These are phyloP conservation scores for Tinea trinotella DNA, from an alignment of 2,888 invertebrate genomes.

Conservation along the genomic window DNA sequence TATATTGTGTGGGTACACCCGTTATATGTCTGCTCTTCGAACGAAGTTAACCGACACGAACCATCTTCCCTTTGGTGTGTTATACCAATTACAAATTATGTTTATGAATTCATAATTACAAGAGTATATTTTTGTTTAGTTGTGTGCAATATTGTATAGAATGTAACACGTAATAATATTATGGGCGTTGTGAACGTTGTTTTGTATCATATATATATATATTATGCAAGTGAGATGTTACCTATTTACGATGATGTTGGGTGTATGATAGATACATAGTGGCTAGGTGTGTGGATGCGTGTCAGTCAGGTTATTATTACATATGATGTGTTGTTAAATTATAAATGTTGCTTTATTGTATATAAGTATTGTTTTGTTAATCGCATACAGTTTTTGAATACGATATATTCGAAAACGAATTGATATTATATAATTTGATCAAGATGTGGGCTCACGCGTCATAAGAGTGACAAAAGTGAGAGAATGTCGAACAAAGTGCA, in stretches of 20 bases:
- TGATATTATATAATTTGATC: not conserved
- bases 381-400: not conserved
- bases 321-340: conserved; percentile 68
- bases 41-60: not conserved
- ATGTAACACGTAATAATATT: conserved; percentile 58
- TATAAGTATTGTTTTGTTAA: conserved; percentile 62
- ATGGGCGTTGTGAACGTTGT: conserved; percentile 72
- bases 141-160: conserved; percentile 71
- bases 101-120: not conserved
- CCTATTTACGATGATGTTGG: conserved; percentile 70
- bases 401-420: not conserved
- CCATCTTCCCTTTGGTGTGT: not conserved
- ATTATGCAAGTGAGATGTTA: conserved; percentile 71
- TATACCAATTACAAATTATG: not conserved
- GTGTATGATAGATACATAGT: conserved; percentile 41
- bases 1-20: not conserved
- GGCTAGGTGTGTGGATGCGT: conserved; percentile 20
- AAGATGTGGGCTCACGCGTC: not conserved
- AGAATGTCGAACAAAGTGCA: not conserved
- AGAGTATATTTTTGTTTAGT: conserved; percentile 39
- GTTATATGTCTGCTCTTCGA: too few relatives aligned
- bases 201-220: conserved; percentile 69
- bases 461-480: not conserved
- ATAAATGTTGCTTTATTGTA: conserved; percentile 68
- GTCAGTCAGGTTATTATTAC: conserved; percentile 39